Conservation (phyloP, 1,140 invertebrate genomes). For the Drosophila tristis region DNA sequence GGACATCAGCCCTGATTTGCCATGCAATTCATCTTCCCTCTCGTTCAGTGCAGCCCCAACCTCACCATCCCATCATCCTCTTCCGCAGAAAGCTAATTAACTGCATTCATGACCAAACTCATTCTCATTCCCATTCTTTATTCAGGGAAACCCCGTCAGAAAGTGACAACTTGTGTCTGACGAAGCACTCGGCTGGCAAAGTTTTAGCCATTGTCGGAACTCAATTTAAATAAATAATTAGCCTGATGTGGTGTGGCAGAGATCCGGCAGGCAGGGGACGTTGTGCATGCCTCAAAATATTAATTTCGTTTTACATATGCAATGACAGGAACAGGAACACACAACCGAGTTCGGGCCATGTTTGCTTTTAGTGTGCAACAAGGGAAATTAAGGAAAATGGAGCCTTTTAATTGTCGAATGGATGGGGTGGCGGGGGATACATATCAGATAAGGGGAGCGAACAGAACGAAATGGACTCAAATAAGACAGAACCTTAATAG, state of each 20-base stretch:
- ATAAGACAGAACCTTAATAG: no score
- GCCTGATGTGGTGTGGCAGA: not conserved
- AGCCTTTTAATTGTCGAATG: constrained; percentile 23
- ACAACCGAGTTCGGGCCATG: constrained; percentile 12
- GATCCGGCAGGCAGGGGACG: constrained; percentile 2
- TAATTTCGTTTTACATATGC: constrained; percentile 64
- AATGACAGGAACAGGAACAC: constrained; percentile 21
- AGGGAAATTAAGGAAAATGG: constrained; percentile 64
- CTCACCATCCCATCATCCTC: not conserved
- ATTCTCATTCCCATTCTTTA: not conserved
- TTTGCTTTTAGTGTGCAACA: constrained; percentile 54
- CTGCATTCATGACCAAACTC: constrained; percentile 43
- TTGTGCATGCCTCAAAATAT: constrained; percentile 38
- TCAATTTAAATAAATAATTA: constrained; percentile 69
- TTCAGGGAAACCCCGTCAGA: constrained; percentile 12
- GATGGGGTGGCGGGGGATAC: not conserved
- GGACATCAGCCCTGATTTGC: constrained; percentile 21
- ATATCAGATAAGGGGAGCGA: not conserved
- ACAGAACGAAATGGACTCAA: no score
- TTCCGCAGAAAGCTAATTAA: constrained; percentile 54
- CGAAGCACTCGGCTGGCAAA: constrained; percentile 17
- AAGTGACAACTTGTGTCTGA: constrained; percentile 27
- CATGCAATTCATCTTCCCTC: constrained; percentile 1
- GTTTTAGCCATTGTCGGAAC: constrained; percentile 19
- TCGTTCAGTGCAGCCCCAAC: not conserved